Evolutionary conservation across 2,888 invertebrate species (phyloP), one percentile per base, ranked within the genome.

Genomic region (Kuschelorhynchus macadamiae): DNA sequence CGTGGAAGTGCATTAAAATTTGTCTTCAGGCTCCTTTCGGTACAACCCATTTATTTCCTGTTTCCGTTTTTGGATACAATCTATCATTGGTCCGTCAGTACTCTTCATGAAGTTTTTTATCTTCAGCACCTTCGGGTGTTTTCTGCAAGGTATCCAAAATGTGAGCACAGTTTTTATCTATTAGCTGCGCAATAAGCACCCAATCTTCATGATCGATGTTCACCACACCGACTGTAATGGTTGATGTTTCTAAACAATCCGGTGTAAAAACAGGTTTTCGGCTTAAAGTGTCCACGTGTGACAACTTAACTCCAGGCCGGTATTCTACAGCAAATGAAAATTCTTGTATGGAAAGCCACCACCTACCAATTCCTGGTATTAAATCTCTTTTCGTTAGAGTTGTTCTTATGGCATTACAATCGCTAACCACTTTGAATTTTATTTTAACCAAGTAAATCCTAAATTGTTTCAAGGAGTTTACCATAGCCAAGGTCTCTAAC

Each of bases 301-400:
- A 56, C 79, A 80, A 79, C 49, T 67, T 72, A 1, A 59, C 30
- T 0, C 78, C 79, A 4, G 77, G 70, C 36, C 78, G 52, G 47
- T 79, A 77, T 20, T 75, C 70, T 0, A 81, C 73, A 0, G 59
- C 60, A 53, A 79, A 80, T 12, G 74, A 71, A 64, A 76, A 80
- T 42, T 81, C 80, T 60, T 77, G 77, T 1, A 75, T 65, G 16
- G 16, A 32, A 5, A 80, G 32, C 75, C 78, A 79, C 79, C 81
- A 80, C 21, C 78, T 62, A 63, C 39, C 72, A 76, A 79, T 75
- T 3, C 78, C 53, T 0, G 79, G 78, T 0, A 77, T 46, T 0
- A 80, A 55, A 14, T 81, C 75, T 20, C 75, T 67, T 46, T 81
- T 79, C 0, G 42, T 49, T 16, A 74, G 60, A 0, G 80, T 75